phyloP scores from a whole-genome alignment of 1,140 invertebrate species.

The Homarus americanus region DNA sequence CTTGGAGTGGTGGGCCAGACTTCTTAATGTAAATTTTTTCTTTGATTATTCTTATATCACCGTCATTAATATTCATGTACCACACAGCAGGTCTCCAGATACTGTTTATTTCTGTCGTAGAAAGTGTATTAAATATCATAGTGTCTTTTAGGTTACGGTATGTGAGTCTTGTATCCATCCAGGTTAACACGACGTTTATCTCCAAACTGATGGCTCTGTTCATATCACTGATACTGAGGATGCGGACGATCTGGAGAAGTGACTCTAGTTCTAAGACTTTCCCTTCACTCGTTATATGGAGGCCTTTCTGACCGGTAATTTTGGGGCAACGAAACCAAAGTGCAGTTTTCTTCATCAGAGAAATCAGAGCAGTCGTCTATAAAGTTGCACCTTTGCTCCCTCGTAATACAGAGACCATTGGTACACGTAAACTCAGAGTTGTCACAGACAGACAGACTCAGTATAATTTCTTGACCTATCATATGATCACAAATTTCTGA shows the following conservation, averaged over 20 bases:
- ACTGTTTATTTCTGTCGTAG: background rate
- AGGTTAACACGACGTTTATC: constrained; percentile 31
- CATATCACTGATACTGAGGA: constrained; percentile 52
- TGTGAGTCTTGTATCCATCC: constrained; percentile 46
- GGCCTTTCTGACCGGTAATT: constrained; percentile 39
- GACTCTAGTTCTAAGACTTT: background rate
- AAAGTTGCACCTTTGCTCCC: constrained; percentile 54
- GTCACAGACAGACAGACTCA: constrained; percentile 57
- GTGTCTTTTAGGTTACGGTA: constrained; percentile 55
- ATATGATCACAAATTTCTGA: background rate
- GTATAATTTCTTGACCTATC: background rate
- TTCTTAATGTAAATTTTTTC: constrained; percentile 6
- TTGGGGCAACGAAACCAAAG: constrained; percentile 8
- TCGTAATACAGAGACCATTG: constrained; percentile 62
- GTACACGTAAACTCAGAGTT: constrained; percentile 59
- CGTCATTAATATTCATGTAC: constrained; percentile 45
- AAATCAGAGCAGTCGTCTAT: constrained; percentile 60
- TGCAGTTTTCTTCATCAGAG: constrained; percentile 63
- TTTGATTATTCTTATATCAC: constrained; percentile 18
- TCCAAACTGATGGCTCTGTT: constrained; percentile 46
- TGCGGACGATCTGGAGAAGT: constrained; percentile 35
- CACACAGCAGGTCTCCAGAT: constrained; percentile 43
- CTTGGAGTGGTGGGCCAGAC: background rate
- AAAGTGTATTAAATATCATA: constrained; percentile 33
- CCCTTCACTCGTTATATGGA: background rate